A percentile compares a stretch with the other conserved stretches of the same genome.
These are phyloP conservation scores for Telenomus remus DNA, from an alignment of 1,140 invertebrate species.

Conservation along the genomic window DNA sequence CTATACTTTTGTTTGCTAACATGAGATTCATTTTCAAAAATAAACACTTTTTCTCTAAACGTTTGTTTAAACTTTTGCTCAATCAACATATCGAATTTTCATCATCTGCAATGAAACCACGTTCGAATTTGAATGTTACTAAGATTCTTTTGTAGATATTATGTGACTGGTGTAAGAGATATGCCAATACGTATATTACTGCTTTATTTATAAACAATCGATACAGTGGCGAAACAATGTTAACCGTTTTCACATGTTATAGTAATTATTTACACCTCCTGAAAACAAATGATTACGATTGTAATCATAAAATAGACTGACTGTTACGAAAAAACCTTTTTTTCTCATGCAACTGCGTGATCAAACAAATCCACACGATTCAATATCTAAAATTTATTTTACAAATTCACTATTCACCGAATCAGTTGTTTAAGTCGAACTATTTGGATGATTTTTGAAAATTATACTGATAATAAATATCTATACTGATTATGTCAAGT, in stretches of 20 bases:
- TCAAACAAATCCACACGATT: no score
- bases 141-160: constrained; percentile 26
- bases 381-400: not conserved
- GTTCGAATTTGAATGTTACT: constrained; percentile 25
- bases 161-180: constrained; percentile 27
- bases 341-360: not conserved
- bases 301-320: constrained; percentile 34
- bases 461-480: no score
- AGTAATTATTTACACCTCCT: constrained; percentile 8
- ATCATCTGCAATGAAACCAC: constrained; percentile 27
- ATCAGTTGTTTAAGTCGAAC: no score
- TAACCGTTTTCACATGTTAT: constrained; percentile 1
- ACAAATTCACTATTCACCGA: no score
- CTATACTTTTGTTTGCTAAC: constrained; percentile 4
- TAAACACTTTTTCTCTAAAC: constrained; percentile 6
- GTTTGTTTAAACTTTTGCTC: constrained; percentile 47
- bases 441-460: no score
- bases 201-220: constrained; percentile 15
- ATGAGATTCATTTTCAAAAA: constrained; percentile 1
- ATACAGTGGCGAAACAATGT: constrained; percentile 20
- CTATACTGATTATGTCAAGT: no score
- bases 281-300: constrained; percentile 19
- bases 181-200: constrained; percentile 9
- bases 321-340: not conserved
- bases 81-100: constrained; percentile 57